These are phyloP conservation scores for Halcyon leucocephala DNA, from an alignment of 2,797 vertebrate species.

Conservation along the genomic window DNA sequence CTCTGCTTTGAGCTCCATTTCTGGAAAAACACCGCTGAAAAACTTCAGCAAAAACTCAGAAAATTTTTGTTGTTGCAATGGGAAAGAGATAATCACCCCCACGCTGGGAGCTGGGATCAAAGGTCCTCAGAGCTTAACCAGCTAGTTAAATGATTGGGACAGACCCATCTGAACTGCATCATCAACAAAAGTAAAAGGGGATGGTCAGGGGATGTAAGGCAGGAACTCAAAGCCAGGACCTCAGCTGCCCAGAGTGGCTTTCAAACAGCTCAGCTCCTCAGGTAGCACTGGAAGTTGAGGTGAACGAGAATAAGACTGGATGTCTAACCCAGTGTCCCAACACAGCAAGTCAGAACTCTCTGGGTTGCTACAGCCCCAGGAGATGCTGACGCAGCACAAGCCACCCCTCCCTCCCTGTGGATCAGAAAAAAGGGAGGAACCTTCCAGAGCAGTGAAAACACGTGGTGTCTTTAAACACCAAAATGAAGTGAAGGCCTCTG, in stretches of 20 bases:
- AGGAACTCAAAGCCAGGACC: background rate
- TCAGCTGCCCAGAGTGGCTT: background rate
- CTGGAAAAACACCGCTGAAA: background rate
- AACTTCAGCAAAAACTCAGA: background rate
- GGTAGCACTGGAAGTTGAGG: background rate
- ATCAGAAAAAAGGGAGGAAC: background rate
- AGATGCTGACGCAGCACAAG: background rate
- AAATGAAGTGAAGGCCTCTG: background rate
- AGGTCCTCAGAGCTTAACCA: background rate
- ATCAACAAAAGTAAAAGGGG: background rate
- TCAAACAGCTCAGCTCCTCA: background rate
- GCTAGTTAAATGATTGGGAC: background rate
- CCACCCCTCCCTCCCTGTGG: rapidly evolving
- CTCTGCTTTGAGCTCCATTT: background rate
- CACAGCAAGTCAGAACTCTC: background rate
- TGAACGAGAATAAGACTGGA: rapidly evolving
- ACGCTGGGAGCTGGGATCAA: background rate
- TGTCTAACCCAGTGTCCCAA: background rate
- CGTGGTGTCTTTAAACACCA: background rate
- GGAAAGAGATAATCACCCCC: background rate
- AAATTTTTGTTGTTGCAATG: background rate
- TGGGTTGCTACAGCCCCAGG: background rate
- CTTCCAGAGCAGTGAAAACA: background rate
- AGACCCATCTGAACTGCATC: background rate
- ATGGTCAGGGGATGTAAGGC: background rate